A percentile compares a stretch with the other conserved stretches of the same genome.
Conservation (phyloP, 2,888 invertebrate genomes). For the Anarsia innoxiella region DNA sequence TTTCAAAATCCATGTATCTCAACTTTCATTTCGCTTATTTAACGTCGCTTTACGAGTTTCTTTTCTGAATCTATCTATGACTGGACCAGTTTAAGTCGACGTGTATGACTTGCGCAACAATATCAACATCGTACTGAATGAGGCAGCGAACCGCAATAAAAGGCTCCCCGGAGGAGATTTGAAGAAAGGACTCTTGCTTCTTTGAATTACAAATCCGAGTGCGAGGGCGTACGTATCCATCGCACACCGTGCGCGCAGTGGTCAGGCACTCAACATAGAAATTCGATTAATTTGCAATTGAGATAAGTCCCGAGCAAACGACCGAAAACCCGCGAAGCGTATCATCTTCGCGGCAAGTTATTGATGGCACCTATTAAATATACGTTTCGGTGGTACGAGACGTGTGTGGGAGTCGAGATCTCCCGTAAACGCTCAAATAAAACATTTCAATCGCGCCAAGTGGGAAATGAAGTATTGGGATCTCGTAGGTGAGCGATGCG, state of each 20-base stretch:
- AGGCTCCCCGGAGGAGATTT: constrained; percentile 35
- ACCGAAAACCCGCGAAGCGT: constrained; percentile 56
- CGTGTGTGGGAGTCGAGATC: constrained; percentile 40
- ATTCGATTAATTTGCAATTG: constrained; percentile 71
- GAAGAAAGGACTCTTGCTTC: constrained; percentile 38
- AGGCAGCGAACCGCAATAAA: constrained; percentile 30
- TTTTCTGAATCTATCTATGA: constrained; percentile 46
- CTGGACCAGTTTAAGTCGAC: constrained; percentile 48
- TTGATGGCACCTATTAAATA: constrained; percentile 74
- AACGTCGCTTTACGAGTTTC: constrained; percentile 65
- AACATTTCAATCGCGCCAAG: constrained; percentile 65
- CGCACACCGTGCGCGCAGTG: too few species aligned
- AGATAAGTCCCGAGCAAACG: constrained; percentile 60
- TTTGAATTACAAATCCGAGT: constrained; percentile 58
- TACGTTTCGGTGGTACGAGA: constrained; percentile 53
- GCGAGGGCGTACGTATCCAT: constrained; percentile 33
- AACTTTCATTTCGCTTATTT: constrained; percentile 54
- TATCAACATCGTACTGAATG: constrained; percentile 26
- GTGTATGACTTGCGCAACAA: constrained; percentile 12
- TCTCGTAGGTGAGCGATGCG: constrained; percentile 46
- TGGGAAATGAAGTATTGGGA: constrained; percentile 61
- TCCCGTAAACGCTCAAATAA: constrained; percentile 55
- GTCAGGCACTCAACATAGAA: constrained; percentile 50
- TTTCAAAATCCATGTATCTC: constrained; percentile 31
- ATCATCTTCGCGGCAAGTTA: constrained; percentile 66